phyloP scores from a whole-genome alignment of 1,140 invertebrate species.

The Rhopalosiphum padi region DNA sequence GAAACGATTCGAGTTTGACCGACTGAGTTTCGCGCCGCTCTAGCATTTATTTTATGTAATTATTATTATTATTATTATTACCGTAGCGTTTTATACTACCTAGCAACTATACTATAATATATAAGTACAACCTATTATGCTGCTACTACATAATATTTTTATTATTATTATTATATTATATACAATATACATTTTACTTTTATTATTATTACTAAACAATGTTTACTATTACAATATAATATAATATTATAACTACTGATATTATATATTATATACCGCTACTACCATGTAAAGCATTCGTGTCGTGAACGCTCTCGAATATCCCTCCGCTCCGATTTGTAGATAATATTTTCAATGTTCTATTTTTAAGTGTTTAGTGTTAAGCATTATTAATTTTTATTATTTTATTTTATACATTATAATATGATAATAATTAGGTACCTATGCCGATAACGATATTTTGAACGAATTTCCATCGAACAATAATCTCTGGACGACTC shows the following conservation, averaged over 20 bases:
- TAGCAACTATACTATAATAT: background rate
- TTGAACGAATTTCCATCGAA: background rate
- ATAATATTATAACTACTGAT: conserved; percentile 16
- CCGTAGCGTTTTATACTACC: background rate
- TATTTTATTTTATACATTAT: background rate
- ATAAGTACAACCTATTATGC: background rate
- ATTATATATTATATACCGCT: background rate
- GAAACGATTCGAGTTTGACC: background rate
- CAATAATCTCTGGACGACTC: background rate
- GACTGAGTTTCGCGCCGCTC: background rate
- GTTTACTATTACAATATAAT: background rate
- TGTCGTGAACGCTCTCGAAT: background rate
- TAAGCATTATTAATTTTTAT: conserved; percentile 9
- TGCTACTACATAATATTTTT: conserved; percentile 9
- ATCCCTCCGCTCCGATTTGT: background rate
- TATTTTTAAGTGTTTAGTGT: background rate
- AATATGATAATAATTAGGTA: too few relatives aligned
- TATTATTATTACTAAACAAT: background rate
- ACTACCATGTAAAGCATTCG: background rate
- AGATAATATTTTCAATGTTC: background rate
- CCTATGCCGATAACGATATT: background rate
- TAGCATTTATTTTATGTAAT: background rate
- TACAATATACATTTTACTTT: background rate
- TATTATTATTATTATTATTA: background rate
- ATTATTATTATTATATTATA: background rate